phyloP scores from a whole-genome alignment of 2,888 invertebrate species.

The Callyntrura guangdongensis region DNA sequence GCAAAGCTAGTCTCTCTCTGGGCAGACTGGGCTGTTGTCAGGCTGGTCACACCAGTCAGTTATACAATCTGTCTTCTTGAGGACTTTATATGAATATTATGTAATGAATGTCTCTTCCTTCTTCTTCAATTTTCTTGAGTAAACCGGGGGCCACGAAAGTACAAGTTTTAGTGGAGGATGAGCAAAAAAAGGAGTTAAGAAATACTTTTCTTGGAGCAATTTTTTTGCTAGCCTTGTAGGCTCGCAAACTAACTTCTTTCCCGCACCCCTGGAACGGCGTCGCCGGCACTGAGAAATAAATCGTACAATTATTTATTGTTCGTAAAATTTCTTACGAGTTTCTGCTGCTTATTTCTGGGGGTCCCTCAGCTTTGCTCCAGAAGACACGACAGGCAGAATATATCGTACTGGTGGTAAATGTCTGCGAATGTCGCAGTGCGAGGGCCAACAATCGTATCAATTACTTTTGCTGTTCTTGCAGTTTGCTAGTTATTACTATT shows the following conservation, averaged over 20 bases:
- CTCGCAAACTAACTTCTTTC: background rate
- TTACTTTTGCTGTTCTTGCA: constrained; percentile 38
- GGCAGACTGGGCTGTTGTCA: background rate
- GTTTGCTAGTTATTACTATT: constrained; percentile 28
- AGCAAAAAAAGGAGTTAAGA: constrained; percentile 35
- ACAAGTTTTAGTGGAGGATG: constrained; percentile 53
- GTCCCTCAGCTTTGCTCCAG: constrained; percentile 38
- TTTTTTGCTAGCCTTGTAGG: background rate
- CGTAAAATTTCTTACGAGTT: constrained; percentile 42
- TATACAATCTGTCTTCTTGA: constrained; percentile 21
- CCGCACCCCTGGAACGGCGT: background rate
- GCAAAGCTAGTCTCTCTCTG: constrained; percentile 7
- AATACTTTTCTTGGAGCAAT: background rate
- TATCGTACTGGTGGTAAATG: constrained; percentile 14
- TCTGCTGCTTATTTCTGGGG: constrained; percentile 33
- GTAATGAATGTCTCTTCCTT: constrained; percentile 21
- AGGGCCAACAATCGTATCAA: constrained; percentile 69
- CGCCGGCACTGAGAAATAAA: background rate
- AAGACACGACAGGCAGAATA: constrained; percentile 50
- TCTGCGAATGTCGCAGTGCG: constrained; percentile 58
- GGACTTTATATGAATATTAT: constrained; percentile 36
- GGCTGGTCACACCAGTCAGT: background rate
- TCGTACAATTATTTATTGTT: constrained; percentile 32
- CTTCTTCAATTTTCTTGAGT: constrained; percentile 34
- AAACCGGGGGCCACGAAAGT: constrained; percentile 23